These are phyloP conservation scores for Drosophila subpulchrella DNA, from an alignment of 1,140 invertebrate species.

Conservation along the genomic window DNA sequence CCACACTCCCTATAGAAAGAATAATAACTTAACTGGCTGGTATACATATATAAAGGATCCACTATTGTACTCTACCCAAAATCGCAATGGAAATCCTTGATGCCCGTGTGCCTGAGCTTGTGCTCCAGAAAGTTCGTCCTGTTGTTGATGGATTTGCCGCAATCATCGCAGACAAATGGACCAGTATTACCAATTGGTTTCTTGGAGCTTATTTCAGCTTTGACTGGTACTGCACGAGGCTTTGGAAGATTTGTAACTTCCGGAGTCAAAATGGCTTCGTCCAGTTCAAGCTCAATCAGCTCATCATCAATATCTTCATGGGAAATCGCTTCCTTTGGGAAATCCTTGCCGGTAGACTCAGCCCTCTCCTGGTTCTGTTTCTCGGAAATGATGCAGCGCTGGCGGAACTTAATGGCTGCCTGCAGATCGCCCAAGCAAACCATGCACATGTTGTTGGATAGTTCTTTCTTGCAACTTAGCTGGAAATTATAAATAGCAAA, in stretches of 20 bases:
- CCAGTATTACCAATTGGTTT: neutral
- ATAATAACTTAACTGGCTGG: too few relatives aligned
- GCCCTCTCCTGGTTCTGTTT: slow-evolving; percentile 24
- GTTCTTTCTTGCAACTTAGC: slow-evolving; percentile 17
- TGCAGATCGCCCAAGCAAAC: slow-evolving; percentile 29
- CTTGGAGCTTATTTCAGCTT: neutral
- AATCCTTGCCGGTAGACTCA: neutral
- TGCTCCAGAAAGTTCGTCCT: slow-evolving; percentile 37
- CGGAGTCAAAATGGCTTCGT: neutral
- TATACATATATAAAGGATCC: too few relatives aligned
- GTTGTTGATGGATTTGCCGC: slow-evolving; percentile 26
- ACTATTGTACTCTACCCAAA: neutral
- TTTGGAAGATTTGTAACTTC: neutral
- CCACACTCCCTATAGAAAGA: slow-evolving; percentile 14
- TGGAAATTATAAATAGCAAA: neutral
- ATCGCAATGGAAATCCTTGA: slow-evolving; percentile 29
- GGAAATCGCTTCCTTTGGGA: too few relatives aligned
- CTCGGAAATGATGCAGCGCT: slow-evolving; percentile 50
- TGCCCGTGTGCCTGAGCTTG: slow-evolving; percentile 28
- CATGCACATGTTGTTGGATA: slow-evolving; percentile 26
- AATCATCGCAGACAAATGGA: slow-evolving; percentile 21
- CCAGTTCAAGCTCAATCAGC: slow-evolving; percentile 2
- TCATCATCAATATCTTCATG: slow-evolving; percentile 7
- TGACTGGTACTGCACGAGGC: neutral
- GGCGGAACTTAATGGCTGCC: slow-evolving; percentile 38